These are phyloP conservation scores for Lathamus discolor DNA, from an alignment of 2,113 vertebrate species.

Conservation along the genomic window DNA sequence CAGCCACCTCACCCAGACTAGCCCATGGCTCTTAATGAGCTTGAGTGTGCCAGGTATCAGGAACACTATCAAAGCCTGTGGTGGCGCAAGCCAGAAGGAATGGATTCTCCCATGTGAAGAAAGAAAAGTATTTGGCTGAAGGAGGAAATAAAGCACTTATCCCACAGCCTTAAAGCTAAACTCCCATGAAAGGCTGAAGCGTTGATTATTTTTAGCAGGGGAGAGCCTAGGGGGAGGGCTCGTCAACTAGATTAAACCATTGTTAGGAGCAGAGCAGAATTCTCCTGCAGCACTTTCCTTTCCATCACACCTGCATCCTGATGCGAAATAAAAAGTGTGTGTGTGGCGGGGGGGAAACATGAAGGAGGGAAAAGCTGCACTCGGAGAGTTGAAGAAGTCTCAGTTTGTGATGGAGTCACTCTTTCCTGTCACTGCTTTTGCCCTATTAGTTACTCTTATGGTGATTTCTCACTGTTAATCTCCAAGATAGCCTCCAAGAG, in stretches of 20 bases:
- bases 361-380: background rate
- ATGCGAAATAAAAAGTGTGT: background rate
- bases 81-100: background rate
- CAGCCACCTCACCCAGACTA: background rate
- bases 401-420: background rate
- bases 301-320: constrained; percentile 61
- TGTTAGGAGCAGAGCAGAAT: constrained; percentile 16
- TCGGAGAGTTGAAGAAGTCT: background rate
- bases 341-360: background rate
- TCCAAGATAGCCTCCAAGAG: background rate
- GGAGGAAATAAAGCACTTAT: constrained; percentile 1
- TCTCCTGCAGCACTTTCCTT: constrained; percentile 51
- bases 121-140: background rate
- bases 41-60: background rate
- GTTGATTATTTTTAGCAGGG: constrained; percentile 21
- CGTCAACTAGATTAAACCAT: constrained; percentile 7
- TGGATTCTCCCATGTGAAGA: background rate
- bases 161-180: background rate
- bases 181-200: background rate
- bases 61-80: background rate
- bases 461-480: background rate
- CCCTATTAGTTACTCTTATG: background rate
- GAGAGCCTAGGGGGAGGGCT: background rate
- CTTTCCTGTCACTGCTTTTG: background rate
- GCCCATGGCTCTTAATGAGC: background rate